These are phyloP conservation scores for Acleris sparsana DNA, from an alignment of 2,888 invertebrate genomes.

Conservation along the genomic window DNA sequence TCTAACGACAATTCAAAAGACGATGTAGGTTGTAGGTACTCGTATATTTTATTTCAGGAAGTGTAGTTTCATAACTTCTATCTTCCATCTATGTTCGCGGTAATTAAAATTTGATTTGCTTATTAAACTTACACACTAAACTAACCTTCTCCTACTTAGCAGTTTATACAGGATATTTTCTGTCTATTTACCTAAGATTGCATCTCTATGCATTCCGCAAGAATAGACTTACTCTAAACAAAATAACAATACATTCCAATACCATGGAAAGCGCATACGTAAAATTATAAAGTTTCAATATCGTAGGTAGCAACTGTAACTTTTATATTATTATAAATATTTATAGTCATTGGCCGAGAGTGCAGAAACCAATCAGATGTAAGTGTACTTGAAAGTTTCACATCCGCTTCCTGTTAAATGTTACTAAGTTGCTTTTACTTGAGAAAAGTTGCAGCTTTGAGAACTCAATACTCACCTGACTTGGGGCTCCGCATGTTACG, in stretches of 20 bases:
- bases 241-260: conserved; percentile 26
- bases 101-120: no score
- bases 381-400: conserved; percentile 54
- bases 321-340: conserved; percentile 37
- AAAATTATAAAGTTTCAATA: conserved; percentile 33
- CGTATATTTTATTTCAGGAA: no score
- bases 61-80: no score
- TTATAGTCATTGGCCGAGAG: conserved; percentile 47
- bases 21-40: no score
- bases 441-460: conserved; percentile 1
- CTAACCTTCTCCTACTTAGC: no score
- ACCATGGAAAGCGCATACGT: conserved; percentile 26
- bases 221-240: conserved; percentile 14
- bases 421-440: conserved; percentile 8
- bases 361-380: conserved; percentile 60
- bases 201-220: not conserved
- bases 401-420: conserved; percentile 27
- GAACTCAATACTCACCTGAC: not conserved
- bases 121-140: no score
- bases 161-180: no score
- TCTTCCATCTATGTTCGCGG: no score
- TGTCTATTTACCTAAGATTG: no score
- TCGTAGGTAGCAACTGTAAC: conserved; percentile 17
- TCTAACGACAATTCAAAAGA: no score
- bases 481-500: no score